phyloP scores from a whole-genome alignment of 2,797 vertebrate genomes.

The Fratercula arctica region DNA sequence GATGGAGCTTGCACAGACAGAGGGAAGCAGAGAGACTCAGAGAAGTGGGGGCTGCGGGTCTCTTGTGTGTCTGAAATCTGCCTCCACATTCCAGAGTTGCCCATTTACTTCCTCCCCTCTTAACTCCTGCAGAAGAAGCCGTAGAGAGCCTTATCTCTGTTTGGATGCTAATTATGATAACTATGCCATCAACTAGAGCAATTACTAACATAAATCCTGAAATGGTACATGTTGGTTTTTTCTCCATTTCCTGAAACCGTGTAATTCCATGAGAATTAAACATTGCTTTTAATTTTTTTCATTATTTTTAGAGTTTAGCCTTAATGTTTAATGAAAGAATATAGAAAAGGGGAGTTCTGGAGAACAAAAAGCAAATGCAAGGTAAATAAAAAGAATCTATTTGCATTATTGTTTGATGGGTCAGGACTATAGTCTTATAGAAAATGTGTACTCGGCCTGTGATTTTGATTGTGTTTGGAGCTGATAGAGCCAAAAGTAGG shows the following conservation, averaged over 20 bases:
- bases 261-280: not conserved
- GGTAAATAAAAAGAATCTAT: not conserved
- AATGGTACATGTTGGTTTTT: accelerated
- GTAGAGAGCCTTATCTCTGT: not conserved
- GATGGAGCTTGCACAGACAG: accelerated
- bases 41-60: not conserved
- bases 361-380: not conserved
- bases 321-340: too few relatives aligned
- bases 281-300: not conserved
- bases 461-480: not conserved
- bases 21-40: not conserved
- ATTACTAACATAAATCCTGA: not conserved
- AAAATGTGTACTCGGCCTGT: not conserved
- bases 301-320: not conserved
- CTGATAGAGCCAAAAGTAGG: not conserved
- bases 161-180: not conserved
- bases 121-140: not conserved
- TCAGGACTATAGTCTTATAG: not conserved
- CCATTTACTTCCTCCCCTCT: not conserved
- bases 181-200: not conserved
- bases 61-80: not conserved
- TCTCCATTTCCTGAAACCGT: not conserved
- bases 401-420: not conserved
- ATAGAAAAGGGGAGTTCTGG: not conserved
- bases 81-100: not conserved